phyloP scores from a whole-genome alignment of 2,797 vertebrate genomes.

The Dermochelys coriacea region DNA sequence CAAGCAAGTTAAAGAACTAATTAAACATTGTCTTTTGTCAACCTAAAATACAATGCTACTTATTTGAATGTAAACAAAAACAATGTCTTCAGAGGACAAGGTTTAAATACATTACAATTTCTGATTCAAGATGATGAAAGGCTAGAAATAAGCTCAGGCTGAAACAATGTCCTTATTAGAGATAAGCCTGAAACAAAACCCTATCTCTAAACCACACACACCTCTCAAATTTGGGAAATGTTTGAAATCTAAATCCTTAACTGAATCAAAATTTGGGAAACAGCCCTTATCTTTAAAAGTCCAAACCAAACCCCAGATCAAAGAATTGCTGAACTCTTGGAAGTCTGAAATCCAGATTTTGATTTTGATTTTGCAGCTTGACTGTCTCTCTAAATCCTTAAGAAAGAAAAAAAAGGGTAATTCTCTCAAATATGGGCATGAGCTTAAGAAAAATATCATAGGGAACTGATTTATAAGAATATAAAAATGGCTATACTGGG shows the following conservation, averaged over 20 bases:
- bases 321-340: neutral
- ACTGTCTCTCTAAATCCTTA: neutral
- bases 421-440: neutral
- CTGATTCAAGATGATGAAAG: neutral
- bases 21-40: conserved; percentile 38
- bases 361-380: neutral
- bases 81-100: neutral
- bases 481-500: neutral
- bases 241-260: neutral
- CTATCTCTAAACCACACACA: neutral
- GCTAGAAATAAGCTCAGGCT: neutral
- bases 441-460: neutral
- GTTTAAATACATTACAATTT: conserved; percentile 16
- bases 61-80: conserved; percentile 33
- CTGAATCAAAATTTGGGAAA: neutral
- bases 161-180: neutral
- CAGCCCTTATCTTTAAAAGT: neutral
- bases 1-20: conserved; percentile 66
- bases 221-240: neutral
- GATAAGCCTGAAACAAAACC: neutral
- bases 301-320: neutral
- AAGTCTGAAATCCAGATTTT: neutral
- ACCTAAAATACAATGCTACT: conserved; percentile 20
- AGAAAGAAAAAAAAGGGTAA: neutral
- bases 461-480: neutral